These are phyloP conservation scores for Tipula lateralis DNA, from an alignment of 2,888 invertebrate species.

Conservation along the genomic window DNA sequence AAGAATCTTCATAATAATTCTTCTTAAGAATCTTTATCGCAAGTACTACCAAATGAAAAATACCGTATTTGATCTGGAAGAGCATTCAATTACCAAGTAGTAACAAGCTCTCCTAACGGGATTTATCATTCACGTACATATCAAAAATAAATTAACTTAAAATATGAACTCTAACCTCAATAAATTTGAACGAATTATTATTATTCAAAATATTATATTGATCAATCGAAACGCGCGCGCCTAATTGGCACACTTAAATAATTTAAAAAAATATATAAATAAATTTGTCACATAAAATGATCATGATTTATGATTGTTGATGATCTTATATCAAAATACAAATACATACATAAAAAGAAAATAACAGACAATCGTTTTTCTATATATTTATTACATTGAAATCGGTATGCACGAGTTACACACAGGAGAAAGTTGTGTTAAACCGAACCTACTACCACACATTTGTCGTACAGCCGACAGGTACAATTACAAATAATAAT, in stretches of 20 bases:
- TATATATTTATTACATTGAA: background rate
- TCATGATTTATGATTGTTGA: background rate
- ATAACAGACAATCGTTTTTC: conserved; percentile 15
- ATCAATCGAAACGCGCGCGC: background rate
- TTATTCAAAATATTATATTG: background rate
- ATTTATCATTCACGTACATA: too few species aligned
- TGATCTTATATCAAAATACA: background rate
- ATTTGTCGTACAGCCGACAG: background rate
- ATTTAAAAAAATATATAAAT: background rate
- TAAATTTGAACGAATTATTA: background rate
- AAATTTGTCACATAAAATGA: background rate
- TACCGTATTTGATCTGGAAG: too few species aligned
- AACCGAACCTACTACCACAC: too few species aligned
- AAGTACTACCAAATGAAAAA: too few species aligned
- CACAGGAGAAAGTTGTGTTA: background rate
- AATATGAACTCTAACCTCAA: background rate
- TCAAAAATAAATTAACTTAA: background rate
- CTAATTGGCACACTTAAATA: background rate
- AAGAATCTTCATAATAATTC: too few species aligned
- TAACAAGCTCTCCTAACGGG: too few species aligned
- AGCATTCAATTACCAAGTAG: too few species aligned
- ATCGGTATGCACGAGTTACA: too few species aligned
- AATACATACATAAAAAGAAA: too few species aligned
- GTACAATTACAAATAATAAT: background rate
- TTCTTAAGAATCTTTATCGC: too few species aligned